These are phyloP conservation scores for Peromyscus melanophrys DNA, from an alignment of 2,797 vertebrate species.

Conservation along the genomic window DNA sequence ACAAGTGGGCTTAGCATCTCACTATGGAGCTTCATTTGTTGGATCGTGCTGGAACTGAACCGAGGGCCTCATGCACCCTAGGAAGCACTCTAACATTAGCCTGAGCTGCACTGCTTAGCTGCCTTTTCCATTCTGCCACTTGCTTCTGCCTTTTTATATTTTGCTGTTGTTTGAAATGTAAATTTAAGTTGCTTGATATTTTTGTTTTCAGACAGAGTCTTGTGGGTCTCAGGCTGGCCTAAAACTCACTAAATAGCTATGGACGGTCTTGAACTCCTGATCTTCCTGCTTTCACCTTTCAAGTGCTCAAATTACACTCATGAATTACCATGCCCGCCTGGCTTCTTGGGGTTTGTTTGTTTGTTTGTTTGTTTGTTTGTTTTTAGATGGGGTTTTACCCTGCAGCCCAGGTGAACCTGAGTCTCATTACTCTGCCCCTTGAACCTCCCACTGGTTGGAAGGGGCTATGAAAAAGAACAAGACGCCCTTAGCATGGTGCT, in stretches of 20 bases:
- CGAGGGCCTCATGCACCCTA: not conserved
- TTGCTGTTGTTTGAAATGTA: not conserved
- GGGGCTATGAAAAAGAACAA: not conserved
- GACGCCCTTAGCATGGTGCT: not conserved
- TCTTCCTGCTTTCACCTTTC: not conserved
- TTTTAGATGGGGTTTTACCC: not conserved
- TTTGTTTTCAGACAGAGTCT: not conserved
- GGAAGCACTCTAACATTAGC: not conserved
- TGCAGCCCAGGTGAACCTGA: not conserved
- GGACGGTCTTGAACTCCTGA: not conserved
- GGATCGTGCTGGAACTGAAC: not conserved
- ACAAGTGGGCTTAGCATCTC: not conserved
- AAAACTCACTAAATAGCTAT: not conserved
- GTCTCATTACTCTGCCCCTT: not conserved
- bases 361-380: not conserved
- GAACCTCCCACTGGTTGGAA: not conserved
- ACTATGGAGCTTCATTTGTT: not conserved
- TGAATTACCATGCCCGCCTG: no score
- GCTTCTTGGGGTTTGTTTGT: not conserved
- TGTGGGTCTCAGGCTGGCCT: not conserved
- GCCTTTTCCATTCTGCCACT: not conserved
- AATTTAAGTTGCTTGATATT: not conserved
- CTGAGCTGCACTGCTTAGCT: not conserved
- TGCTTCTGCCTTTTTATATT: not conserved
- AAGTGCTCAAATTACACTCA: not conserved